Base-by-base conservation (phyloP, 2,888 invertebrate species). In the Rhodophaea formosa region DNA sequence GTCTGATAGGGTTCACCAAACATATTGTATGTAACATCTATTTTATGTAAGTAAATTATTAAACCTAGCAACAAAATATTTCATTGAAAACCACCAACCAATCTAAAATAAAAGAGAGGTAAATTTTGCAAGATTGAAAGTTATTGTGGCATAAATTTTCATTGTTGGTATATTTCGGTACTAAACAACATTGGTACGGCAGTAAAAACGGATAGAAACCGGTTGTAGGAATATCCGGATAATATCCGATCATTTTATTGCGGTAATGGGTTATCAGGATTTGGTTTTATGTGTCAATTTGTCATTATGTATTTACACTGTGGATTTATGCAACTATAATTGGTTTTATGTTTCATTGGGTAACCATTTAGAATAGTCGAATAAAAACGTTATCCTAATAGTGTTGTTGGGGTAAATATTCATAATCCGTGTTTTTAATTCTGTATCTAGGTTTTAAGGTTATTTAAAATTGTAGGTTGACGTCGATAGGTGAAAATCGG, bases 201-300 rank as follows among this genome's bases (percentile, higher is more conserved):
- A 49, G 49, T 56, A 56, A 56, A 55, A 56, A 43, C 49, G 47
- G 32, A 56, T 42, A 49, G 42, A 56, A 42, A 16, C 47, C 49
- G 16, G 56, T 29, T 56, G 35, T 53, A 32, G 14, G 39, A 7
- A 43, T 23, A 47, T 49, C 49, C 56, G 49, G 49, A 49, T 49
- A 42, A 47, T 49, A 56, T 56, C 49, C 56, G 35, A 56, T 49
- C 39, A 56, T 49, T 56, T 56, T 56, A 49, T 49, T 17, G 42
- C 43, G 15, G 49, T 49, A 47, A 47, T 43, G 46, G 55, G 35
- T 56, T 39, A 56, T 42, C 49, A 49, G 42, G 29, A 29, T 17
- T 15, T 42, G n/a, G 42, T 47, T 53, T 56, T 56, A 56, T 49
- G 49, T 43, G 30, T 56, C 51, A 39, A 35, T 43, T 49, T 15